Evolutionary conservation across 2,113 vertebrate genomes (phyloP).

Genomic region (Phainopepla nitens): DNA sequence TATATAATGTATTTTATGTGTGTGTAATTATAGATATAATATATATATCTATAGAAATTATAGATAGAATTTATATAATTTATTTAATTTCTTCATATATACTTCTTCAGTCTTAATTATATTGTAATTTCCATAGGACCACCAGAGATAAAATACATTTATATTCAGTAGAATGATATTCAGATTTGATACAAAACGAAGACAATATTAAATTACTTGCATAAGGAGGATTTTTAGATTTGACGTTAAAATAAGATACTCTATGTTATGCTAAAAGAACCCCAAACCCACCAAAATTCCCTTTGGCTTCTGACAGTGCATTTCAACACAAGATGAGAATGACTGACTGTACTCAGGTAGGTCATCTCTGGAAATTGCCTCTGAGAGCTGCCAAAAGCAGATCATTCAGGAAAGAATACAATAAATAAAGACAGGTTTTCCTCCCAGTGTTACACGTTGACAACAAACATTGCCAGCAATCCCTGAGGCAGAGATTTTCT

Average conservation of each 20-base stretch:
- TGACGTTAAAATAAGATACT: neutral
- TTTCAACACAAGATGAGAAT: neutral
- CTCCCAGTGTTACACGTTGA: neutral
- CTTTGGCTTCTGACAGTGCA: neutral
- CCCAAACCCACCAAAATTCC: neutral
- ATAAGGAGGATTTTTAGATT: neutral
- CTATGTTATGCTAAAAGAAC: neutral
- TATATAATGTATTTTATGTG: no score
- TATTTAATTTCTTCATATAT: neutral
- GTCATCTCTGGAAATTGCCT: neutral
- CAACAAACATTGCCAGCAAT: neutral
- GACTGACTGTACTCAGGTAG: neutral
- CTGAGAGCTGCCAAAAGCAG: neutral
- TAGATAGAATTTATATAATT: fast-evolving
- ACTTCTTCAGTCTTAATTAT: neutral
- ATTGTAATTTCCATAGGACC: neutral
- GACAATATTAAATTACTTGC: neutral
- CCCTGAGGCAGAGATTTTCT: neutral
- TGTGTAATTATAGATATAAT: neutral
- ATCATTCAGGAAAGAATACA: neutral
- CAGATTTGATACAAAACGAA: neutral
- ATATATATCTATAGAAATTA: no score
- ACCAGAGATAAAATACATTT: neutral
- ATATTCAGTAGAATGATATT: neutral
- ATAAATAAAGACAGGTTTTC: neutral